Conservation (phyloP, 2,797 vertebrate species). For the Scomberomorus guttatus region DNA sequence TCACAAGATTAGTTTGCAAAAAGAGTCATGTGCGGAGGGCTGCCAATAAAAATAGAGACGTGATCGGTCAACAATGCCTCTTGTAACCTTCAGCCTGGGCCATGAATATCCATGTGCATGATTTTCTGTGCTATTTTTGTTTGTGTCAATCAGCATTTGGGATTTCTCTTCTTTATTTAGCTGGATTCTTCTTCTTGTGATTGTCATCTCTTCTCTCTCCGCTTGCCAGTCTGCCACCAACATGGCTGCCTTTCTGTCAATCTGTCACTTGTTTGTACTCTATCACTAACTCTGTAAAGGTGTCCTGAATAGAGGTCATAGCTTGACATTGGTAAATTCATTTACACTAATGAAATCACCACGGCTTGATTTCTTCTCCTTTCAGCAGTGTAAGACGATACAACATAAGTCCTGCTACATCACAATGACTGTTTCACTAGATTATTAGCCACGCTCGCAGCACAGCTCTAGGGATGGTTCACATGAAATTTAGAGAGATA, state of each 20-base stretch:
- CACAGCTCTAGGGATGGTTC: not conserved
- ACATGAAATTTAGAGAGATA: too few species aligned
- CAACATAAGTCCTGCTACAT: not conserved
- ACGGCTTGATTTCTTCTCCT: not conserved
- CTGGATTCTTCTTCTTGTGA: slow-evolving; percentile 10
- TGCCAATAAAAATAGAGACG: slow-evolving; percentile 68
- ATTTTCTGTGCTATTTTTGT: slow-evolving; percentile 65
- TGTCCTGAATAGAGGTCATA: slow-evolving; percentile 28
- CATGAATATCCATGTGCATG: slow-evolving; percentile 29
- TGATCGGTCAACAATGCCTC: slow-evolving; percentile 80
- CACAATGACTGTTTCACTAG: not conserved
- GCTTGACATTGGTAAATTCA: slow-evolving; percentile 23
- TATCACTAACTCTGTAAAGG: slow-evolving; percentile 18
- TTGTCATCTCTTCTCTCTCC: slow-evolving; percentile 31
- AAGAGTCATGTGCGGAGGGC: slow-evolving; percentile 45
- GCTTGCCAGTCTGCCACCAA: slow-evolving; percentile 26
- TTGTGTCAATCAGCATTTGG: slow-evolving; percentile 40
- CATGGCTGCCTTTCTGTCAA: slow-evolving; percentile 20
- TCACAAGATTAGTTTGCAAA: slow-evolving; percentile 58
- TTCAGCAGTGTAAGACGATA: not conserved
- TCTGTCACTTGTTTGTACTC: slow-evolving; percentile 52
- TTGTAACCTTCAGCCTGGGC: slow-evolving; percentile 65
- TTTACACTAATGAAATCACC: slow-evolving; percentile 1
- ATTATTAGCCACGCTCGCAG: not conserved
- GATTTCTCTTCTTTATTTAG: slow-evolving; percentile 10